phyloP scores from a whole-genome alignment of 2,888 invertebrate species.

The Mimas tiliae region DNA sequence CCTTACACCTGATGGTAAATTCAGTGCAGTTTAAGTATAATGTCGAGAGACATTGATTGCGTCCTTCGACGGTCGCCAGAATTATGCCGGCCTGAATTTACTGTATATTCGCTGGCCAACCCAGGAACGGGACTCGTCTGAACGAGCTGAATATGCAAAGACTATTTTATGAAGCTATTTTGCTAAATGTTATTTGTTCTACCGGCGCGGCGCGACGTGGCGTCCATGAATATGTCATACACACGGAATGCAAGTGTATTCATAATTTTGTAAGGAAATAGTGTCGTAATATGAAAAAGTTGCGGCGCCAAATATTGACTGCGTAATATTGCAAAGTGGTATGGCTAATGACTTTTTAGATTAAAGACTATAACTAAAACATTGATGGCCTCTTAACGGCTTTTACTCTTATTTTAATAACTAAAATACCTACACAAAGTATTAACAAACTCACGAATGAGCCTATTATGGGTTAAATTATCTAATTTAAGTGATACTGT shows the following conservation, averaged over 20 bases:
- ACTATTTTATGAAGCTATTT: not conserved
- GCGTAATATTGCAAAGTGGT: not conserved
- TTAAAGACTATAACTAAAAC: not conserved
- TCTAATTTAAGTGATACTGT: too few relatives aligned
- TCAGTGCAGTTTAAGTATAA: too few relatives aligned
- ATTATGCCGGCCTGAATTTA: too few relatives aligned
- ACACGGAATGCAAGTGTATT: conserved; percentile 8
- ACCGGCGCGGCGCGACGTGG: not conserved
- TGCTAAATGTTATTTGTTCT: not conserved
- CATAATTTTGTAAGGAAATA: not conserved
- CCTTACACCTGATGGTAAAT: too few relatives aligned
- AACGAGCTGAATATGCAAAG: too few relatives aligned
- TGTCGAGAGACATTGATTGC: too few relatives aligned
- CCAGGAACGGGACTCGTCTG: too few relatives aligned
- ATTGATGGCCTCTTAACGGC: not conserved
- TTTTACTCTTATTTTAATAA: not conserved
- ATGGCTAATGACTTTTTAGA: conserved; percentile 8
- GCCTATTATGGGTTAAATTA: too few relatives aligned
- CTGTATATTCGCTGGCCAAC: too few relatives aligned
- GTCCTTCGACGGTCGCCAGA: too few relatives aligned
- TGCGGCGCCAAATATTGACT: not conserved
- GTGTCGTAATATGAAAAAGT: conserved; percentile 13
- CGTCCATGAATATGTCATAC: conserved; percentile 7
- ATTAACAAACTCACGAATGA: too few relatives aligned
- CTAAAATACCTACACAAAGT: not conserved